These are phyloP conservation scores for Trachops cirrhosus DNA, from an alignment of 2,797 vertebrate genomes.

Conservation along the genomic window DNA sequence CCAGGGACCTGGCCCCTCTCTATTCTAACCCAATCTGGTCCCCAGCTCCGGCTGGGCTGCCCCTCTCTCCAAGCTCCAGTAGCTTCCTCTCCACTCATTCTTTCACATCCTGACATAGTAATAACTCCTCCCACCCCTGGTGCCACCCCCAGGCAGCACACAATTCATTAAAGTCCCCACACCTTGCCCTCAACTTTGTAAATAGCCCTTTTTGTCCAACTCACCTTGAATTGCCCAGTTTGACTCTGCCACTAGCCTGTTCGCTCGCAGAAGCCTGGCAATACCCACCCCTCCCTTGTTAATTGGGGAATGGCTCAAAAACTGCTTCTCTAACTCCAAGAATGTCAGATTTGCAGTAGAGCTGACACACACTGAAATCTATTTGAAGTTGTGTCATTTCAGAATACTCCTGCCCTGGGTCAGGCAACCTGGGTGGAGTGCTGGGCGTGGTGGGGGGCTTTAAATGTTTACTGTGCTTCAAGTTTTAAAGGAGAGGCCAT, in stretches of 20 bases:
- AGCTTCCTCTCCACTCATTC: neutral
- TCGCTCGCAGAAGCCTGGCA: neutral
- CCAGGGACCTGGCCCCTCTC: neutral
- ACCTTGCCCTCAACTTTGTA: neutral
- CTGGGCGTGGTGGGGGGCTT: neutral
- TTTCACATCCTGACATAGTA: neutral
- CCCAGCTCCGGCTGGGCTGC: neutral
- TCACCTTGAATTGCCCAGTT: fast-evolving
- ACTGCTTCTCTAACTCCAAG: neutral
- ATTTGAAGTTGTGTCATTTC: neutral
- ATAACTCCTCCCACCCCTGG: fast-evolving
- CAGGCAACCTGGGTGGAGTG: neutral
- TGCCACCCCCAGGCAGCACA: fast-evolving
- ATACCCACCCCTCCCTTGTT: neutral
- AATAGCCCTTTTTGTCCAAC: neutral
- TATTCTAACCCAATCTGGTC: neutral
- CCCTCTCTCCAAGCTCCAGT: no score
- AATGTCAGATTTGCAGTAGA: fast-evolving
- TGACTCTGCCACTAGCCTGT: fast-evolving
- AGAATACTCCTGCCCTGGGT: neutral
- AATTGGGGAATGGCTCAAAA: neutral
- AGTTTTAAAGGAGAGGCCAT: neutral
- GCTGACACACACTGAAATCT: neutral
- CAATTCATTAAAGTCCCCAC: fast-evolving
- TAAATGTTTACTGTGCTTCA: neutral